Evolutionary conservation across 1,140 invertebrate genomes (phyloP).

Genomic region (Acyrthosiphon pisum): DNA sequence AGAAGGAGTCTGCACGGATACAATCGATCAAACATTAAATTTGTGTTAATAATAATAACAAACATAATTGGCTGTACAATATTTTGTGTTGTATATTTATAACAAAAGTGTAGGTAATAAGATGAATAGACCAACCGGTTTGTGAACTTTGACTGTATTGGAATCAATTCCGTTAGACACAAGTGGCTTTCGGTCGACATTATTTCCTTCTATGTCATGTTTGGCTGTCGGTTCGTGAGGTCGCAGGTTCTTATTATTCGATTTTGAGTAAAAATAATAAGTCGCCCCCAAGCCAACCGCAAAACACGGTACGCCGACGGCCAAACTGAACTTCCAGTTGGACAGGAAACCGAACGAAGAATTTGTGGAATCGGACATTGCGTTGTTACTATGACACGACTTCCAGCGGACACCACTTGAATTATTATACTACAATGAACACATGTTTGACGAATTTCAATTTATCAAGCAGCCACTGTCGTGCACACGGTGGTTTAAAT

Average conservation of each 20-base stretch:
- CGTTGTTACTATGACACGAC: background rate
- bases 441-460: background rate
- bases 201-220: background rate
- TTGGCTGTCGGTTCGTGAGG: background rate
- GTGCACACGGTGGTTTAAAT: background rate
- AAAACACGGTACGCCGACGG: slow-evolving; percentile 38
- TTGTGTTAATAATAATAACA: background rate
- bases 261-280: slow-evolving; percentile 30
- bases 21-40: background rate
- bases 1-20: background rate
- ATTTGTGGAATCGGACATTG: slow-evolving; percentile 29
- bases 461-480: background rate
- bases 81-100: background rate
- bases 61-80: background rate
- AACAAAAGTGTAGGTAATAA: background rate
- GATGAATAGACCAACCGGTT: background rate
- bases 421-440: background rate
- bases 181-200: background rate
- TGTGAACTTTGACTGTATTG: background rate
- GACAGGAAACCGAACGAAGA: slow-evolving; percentile 15
- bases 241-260: too few species aligned
- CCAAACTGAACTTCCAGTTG: slow-evolving; percentile 48
- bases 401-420: background rate
- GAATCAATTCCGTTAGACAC: background rate
- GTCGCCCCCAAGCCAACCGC: slow-evolving; percentile 31